Base-by-base conservation (phyloP, 2,888 invertebrate genomes). In the Strigamia maritima region DNA sequence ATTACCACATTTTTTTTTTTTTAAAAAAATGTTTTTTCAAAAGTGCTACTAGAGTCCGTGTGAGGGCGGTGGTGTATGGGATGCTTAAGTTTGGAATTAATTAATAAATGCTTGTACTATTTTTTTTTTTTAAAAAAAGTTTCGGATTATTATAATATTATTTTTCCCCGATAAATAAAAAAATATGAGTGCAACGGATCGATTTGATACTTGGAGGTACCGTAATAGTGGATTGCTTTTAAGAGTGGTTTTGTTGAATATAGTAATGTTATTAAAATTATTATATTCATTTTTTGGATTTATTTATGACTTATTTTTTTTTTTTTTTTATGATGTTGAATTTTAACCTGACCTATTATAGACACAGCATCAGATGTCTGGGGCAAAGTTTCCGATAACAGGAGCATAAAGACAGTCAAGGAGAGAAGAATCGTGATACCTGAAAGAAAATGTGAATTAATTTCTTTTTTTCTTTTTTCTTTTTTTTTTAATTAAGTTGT, bases 331-430 rank as follows among this genome's bases (percentile, higher is more conserved):
- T 44, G 14, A 19, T 65, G 78, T 75, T 40, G 2, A 75, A 40
- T 40, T n/a, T n/a, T 10, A 77, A 80, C 81, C 84, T 83, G 83
- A 86, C 89, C 89, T 84, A 89, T 89, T 54, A 89, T 85, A 49
- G 89, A 89, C 80, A 89, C 87, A 40, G 89, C 88, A 83, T 88
- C 89, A 77, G 89, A 89, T 60, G 89, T 89, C 76, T 88, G 88
- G 75, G 89, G 89, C 84, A 89, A 87, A 78, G 88, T 87, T 82
- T 89, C 88, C 28, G 88, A 87, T 54, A 89, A 88, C 83, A 89
- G 87, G 80, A 88, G 86, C 80, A 89, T 85, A 83, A 89, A 89
- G 80, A 89, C 88, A 83, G 88, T 89, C 81, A 89, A 85, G 7
- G 89, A 89, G 79, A 89, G 86, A 77, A 88, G 84, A 79, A 88